Base-by-base conservation (phyloP, 2,797 vertebrate genomes). In the Sebastes hubbsi region DNA sequence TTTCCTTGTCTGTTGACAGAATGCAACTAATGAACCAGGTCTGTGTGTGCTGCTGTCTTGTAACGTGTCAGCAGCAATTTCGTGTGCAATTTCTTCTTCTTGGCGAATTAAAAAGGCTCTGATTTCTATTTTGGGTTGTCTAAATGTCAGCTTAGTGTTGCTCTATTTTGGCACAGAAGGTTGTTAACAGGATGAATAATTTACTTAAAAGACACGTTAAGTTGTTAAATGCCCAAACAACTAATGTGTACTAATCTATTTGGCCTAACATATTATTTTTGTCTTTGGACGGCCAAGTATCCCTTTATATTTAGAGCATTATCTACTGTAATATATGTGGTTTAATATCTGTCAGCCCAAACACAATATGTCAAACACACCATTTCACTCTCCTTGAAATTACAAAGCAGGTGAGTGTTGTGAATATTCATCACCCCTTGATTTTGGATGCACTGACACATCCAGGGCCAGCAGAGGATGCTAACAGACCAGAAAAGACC, bases 381-480 rank as follows among this genome's bases (percentile, higher is more conserved):
- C n/a, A 22, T 12, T 67, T 74, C 22, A 5, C 34, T 63, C 16
- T 46, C 6, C 16, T 18, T 69, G n/a, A 4, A 8, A 30, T 29
- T 4, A 22, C 0, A 29, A 61, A 16, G 49, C 34, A 54, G 18
- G 5, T 72, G 32, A 56, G 25, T 63, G 18, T 27, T 66, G 58
- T 52, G 38, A 32, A 56, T 38, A 16, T 70, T 64, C 22, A 61
- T 60, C 30, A 72, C 11, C 16, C 22, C 6, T 75, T 73, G 59
- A n/a, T 25, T 72, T 5, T 60, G 10, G 49, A 3, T 86, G 88
- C 67, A 82, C 38, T n/a, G 34, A 76, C 88, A 78, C 49, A 46
- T 61, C 1, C 12, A n/a, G 2, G 42, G 4, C 90, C 92, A 92
- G 88, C 87, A 94, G 93, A 90, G 89, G 88, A 36, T 84, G 81